These are phyloP conservation scores for Bombus confusus DNA, from an alignment of 1,140 invertebrate genomes.

Conservation along the genomic window DNA sequence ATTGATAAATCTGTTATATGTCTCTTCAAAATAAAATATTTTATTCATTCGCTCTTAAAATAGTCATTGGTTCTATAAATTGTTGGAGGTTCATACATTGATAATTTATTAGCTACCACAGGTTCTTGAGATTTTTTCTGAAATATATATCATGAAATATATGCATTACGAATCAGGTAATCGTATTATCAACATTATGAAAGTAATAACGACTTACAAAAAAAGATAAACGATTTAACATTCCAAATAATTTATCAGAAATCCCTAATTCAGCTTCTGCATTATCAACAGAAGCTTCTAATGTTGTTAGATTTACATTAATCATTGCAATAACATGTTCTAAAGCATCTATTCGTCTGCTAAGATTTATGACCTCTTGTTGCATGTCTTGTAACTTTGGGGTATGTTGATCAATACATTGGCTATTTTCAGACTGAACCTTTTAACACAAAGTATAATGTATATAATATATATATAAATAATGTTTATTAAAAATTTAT, in stretches of 20 bases:
- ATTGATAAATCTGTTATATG: conserved; percentile 1
- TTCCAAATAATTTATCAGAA: conserved; percentile 72
- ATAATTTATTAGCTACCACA: conserved; percentile 24
- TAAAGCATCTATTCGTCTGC: conserved; percentile 70
- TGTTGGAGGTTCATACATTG: conserved; percentile 55
- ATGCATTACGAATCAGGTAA: background rate
- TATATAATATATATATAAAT: background rate
- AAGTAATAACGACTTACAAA: conserved; percentile 54
- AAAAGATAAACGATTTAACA: conserved; percentile 72
- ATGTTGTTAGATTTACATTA: conserved; percentile 66
- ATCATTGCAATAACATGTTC: conserved; percentile 70
- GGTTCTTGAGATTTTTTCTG: conserved; percentile 70
- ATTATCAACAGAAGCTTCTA: conserved; percentile 71
- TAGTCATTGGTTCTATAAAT: conserved; percentile 70
- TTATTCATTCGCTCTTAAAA: conserved; percentile 60
- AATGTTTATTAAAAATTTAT: background rate
- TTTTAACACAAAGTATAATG: conserved; percentile 46
- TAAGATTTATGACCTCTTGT: conserved; percentile 61
- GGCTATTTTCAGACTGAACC: conserved; percentile 67
- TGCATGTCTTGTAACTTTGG: conserved; percentile 61
- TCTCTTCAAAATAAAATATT: background rate
- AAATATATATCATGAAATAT: conserved; percentile 20
- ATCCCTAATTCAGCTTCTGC: conserved; percentile 72
- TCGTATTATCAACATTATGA: background rate
- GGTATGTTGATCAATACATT: conserved; percentile 69